phyloP scores from a whole-genome alignment of 2,797 vertebrate species.

The Decapterus maruadsi region DNA sequence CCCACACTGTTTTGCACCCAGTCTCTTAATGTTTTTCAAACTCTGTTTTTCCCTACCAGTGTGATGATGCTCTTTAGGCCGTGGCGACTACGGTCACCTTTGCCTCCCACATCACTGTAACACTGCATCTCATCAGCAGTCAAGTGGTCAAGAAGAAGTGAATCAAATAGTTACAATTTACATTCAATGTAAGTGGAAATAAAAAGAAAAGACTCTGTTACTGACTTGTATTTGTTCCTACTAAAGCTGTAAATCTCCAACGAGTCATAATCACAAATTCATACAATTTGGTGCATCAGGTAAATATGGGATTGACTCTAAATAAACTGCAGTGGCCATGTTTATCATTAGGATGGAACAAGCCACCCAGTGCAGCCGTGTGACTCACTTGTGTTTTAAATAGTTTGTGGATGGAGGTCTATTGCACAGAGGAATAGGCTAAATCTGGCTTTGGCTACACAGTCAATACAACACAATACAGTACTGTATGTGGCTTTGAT shows the following conservation, averaged over 20 bases:
- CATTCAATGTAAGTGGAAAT: background rate
- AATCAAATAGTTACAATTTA: background rate
- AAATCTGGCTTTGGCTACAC: background rate
- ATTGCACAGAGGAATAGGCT: background rate
- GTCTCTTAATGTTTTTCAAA: constrained; percentile 53
- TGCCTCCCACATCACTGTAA: constrained; percentile 25
- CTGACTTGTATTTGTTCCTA: background rate
- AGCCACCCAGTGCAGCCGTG: background rate
- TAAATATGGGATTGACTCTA: background rate
- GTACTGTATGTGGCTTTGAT: background rate
- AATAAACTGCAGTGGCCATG: constrained; percentile 13
- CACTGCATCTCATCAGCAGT: background rate
- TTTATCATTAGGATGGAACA: constrained; percentile 18
- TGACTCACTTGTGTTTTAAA: constrained; percentile 29
- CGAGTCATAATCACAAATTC: background rate
- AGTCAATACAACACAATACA: background rate
- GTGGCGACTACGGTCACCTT: constrained; percentile 42
- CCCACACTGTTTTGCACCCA: constrained; percentile 54
- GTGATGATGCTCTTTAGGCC: constrained; percentile 38
- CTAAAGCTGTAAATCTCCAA: background rate
- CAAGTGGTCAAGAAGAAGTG: background rate
- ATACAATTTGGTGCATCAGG: background rate
- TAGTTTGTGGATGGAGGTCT: background rate
- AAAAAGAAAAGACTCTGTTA: background rate
- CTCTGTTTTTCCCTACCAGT: constrained; percentile 40